Evolutionary conservation across 2,888 invertebrate species (phyloP).

Genomic region (Idaea dimidiata): DNA sequence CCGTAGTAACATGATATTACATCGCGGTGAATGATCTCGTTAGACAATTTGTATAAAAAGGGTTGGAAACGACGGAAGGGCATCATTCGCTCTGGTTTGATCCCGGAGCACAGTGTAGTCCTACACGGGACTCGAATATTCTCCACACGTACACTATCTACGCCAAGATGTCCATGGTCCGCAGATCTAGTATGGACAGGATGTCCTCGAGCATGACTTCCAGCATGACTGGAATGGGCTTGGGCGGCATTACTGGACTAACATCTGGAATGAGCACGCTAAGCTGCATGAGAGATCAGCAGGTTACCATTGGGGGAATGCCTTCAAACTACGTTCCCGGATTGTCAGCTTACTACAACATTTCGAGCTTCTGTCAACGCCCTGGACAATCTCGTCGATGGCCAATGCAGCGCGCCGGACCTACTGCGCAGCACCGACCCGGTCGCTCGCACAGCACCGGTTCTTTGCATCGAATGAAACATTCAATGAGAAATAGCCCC

Average conservation of each 20-base stretch:
- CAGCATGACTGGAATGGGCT: conserved; percentile 77
- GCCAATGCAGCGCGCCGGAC: conserved; percentile 74
- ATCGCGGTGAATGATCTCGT: conserved; percentile 62
- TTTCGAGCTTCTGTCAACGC: conserved; percentile 76
- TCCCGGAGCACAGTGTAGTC: conserved; percentile 65
- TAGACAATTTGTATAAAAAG: conserved; percentile 55
- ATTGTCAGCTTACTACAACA: conserved; percentile 74
- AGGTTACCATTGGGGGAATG: conserved; percentile 76
- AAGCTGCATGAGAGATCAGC: conserved; percentile 73
- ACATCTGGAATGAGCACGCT: conserved; percentile 70
- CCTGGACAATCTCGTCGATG: conserved; percentile 75
- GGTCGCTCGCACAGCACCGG: conserved; percentile 75
- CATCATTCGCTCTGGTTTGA: conserved; percentile 73
- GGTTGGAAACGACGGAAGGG: conserved; percentile 31
- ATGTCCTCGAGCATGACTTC: conserved; percentile 79
- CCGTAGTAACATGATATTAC: conserved; percentile 59
- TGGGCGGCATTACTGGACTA: conserved; percentile 71
- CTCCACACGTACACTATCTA: conserved; percentile 33
- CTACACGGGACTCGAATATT: conserved; percentile 42
- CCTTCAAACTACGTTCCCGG: conserved; percentile 78
- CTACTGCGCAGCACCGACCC: conserved; percentile 72
- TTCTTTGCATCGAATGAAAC: conserved; percentile 69
- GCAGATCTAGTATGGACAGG: conserved; percentile 74
- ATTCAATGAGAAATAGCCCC: conserved; percentile 72
- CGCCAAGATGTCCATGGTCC: conserved; percentile 63